Base-by-base conservation (phyloP, 2,888 invertebrate genomes). In the Cataglyphis rosenhaueri region DNA sequence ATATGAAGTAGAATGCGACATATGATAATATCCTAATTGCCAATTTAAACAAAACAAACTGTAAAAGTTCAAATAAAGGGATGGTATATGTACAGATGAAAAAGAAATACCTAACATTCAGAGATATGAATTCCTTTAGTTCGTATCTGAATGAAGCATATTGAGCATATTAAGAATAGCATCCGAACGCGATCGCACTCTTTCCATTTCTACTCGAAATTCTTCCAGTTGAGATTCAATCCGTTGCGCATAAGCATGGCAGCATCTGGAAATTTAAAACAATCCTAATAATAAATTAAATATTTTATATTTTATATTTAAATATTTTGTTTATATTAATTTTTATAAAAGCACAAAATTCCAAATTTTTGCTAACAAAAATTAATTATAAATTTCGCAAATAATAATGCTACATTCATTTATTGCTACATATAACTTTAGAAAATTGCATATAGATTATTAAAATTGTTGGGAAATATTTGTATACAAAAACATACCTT, bases 111-210 rank as follows among this genome's bases (percentile, higher is more conserved):
- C 79, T 83, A 83, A 59, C 48, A 57, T 68, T 74, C 2, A 44
- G 10, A 68, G n/a, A 52, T 52, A 52, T 66, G 52, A 75, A 71
- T 74, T 85, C 59, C 66, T 74, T 90, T 83, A 90, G 71, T 90
- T 89, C 75, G 71, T 85, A 38, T 90, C 90, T 41, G 90, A 84
- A 32, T 86, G 87, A 79, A 92, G 86, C 74, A 90, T 89, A 76
- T 91, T 90, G 73, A 94, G 90, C 92, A 93, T 91, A 59, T 92
- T 89, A 32, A 91, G 90, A 18, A 94, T 85, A 32, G 90, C 90
- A 74, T 93, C 92, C 0, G 93, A 93, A 73, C 92, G 92, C 6
- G 91, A 91, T 41, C 91, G 92, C 57, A 94, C 86, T 81, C 90
- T 91, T 73, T 93, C 93, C 89, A 93, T 91, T 84, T 92, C 92